Evolutionary conservation across 2,888 invertebrate genomes (phyloP), one percentile per base, ranked within the genome.

Genomic region (Dynastes grantii): DNA sequence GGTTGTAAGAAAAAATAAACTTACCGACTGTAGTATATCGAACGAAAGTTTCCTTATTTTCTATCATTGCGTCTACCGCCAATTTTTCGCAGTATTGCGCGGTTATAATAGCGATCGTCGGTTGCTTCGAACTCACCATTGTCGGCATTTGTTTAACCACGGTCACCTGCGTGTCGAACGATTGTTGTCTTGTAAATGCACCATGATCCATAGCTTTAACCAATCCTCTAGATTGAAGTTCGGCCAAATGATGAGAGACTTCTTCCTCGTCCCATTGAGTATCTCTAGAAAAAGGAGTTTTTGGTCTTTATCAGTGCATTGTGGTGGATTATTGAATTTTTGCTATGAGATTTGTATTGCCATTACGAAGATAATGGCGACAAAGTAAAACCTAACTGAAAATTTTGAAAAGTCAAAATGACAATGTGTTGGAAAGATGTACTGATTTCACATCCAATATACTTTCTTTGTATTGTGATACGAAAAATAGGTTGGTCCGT

Each of bases 1-100:
- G 58, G 37, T 22, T 22, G 37, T 40, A 76, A 37, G 16, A n/a
- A 58, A 70, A 9, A 55, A 16, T 16, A n/a, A 77, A 88, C 96
- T 95, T 89, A 98, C 98, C 98, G 83, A 98, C 97, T 85, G 97
- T 98, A 53, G 97, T 98, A 88, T 97, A 98, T 82, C 97, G 94
- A 76, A 98, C 97, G 88, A 96, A 98, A 0, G 98, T 98, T 87
- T 97, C 97, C 88, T 97, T 98, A 87, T 98, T 97, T 85, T 98
- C 97, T 87, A 99, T 96, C 96, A 99, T 96, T 16, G 98, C 95
- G 89, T 99, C 99, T 0, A 99, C 98, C 1, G 99, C 99, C 84
- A 98, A 91, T 88, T 99, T 99, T 89, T 99, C 99, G 86, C 97
- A 97, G 90, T 98, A 99, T 85, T 98, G 93, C 0, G 98, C 97